Percentiles rank a stretch among this genome's conserved stretches.
phyloP scores from a whole-genome alignment of 2,797 vertebrate genomes.

The Peromyscus aztecus region DNA sequence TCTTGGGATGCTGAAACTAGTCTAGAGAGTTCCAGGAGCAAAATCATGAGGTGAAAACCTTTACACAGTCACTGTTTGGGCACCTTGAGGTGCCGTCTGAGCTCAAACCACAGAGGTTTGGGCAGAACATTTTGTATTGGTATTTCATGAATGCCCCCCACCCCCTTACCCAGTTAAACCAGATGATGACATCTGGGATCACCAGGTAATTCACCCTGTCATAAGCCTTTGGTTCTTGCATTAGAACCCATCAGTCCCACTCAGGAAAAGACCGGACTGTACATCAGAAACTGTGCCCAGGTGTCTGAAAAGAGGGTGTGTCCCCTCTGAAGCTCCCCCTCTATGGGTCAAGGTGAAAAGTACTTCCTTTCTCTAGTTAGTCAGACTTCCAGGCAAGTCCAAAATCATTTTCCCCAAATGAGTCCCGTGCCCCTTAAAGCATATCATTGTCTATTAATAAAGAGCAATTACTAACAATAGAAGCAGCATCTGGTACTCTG shows the following conservation, averaged over 20 bases:
- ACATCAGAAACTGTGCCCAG: constrained; percentile 51
- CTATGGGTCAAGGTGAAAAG: background rate
- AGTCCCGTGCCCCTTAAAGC: background rate
- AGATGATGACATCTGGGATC: constrained; percentile 70
- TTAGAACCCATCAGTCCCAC: constrained; percentile 80
- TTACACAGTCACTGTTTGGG: constrained; percentile 21
- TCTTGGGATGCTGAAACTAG: background rate
- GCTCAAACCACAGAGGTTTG: constrained; percentile 40
- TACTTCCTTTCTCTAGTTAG: constrained; percentile 53
- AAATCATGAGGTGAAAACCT: constrained; percentile 58
- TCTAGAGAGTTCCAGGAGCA: constrained; percentile 11
- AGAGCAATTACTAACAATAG: constrained; percentile 14
- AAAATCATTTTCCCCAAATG: background rate
- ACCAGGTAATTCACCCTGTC: constrained; percentile 82
- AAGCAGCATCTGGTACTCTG: background rate
- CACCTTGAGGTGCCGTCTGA: constrained; percentile 37
- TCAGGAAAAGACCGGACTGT: constrained; percentile 67
- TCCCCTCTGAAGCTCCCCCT: background rate
- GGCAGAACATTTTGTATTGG: constrained; percentile 68
- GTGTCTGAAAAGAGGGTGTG: background rate
- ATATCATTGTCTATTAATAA: constrained; percentile 13
- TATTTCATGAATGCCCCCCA: constrained; percentile 10
- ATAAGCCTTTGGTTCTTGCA: constrained; percentile 66
- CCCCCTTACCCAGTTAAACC: constrained; percentile 54
- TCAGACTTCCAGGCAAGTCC: background rate